Base-by-base conservation (phyloP, 2,888 invertebrate species). In the Pantelozetes paolii region DNA sequence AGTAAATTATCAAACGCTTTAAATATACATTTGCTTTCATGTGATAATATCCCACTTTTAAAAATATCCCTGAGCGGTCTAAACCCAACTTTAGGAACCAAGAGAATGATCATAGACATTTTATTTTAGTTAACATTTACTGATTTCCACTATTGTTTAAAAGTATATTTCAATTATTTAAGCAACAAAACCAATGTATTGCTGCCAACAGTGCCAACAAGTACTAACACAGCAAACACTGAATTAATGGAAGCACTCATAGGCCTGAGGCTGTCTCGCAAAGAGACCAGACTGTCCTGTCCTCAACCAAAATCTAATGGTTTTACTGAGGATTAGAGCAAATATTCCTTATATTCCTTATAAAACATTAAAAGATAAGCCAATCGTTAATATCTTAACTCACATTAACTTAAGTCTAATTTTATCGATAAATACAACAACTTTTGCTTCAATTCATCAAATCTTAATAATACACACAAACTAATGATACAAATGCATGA, bases 311-410 rank as follows among this genome's bases (percentile, higher is more conserved):
- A 54, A 26, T 26, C 54, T 54, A 54, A 54, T 54, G 54, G 54
- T 26, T 54, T 54, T 54, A 15, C 54, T 23, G 26, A 26, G 54
- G 54, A 54, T 54, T 54, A 54, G 13, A 54, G 50, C 45, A 50
- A 50, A 50, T 50, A 50, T 50, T n/a, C n/a, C 54, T 26, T 54
- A 54, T 54, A 54, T 54, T 54, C 54, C 54, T 18, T 13, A 54
- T 54, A 54, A 54, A 54, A 54, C 54, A 54, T 54, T 54, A 54
- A 54, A 26, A 54, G 54, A 54, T 54, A 54, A 54, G 26, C 54
- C 54, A 54, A 54, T 20, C 50, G 54, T 54, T 54, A 54, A 54
- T 54, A 54, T 26, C 54, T 54, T 54, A 9, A 23, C 54, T 54
- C 54, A 54, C 54, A 54, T 54, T 54, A 54, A 54, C 54, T 54